Evolutionary conservation across 2,888 invertebrate species (phyloP).

Genomic region (Caenorhabditis becei): DNA sequence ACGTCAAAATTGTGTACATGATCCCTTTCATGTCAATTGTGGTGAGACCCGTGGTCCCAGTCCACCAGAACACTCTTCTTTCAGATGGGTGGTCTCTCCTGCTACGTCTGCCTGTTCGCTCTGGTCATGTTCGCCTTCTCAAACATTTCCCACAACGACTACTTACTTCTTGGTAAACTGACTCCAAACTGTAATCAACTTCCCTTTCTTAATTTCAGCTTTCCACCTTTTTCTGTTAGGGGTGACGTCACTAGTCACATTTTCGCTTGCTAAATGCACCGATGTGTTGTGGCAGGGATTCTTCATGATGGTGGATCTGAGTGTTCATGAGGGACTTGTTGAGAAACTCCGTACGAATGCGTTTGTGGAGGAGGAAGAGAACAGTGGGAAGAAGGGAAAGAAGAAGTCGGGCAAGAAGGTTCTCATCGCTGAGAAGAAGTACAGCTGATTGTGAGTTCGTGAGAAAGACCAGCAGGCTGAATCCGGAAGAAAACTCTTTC

Average conservation of each 20-base stretch:
- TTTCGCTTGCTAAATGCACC: slow-evolving; percentile 7
- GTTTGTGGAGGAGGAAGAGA: not conserved
- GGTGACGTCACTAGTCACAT: slow-evolving; percentile 8
- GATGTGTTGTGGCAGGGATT: slow-evolving; percentile 37
- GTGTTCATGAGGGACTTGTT: not conserved
- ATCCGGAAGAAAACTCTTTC: too few relatives aligned
- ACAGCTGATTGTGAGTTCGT: not conserved
- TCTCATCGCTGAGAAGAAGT: not conserved
- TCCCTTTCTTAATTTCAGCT: slow-evolving; percentile 25
- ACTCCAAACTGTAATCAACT: not conserved
- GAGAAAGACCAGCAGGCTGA: too few relatives aligned
- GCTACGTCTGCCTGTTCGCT: slow-evolving; percentile 18
- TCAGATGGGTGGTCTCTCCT: slow-evolving; percentile 31
- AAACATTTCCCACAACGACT: not conserved
- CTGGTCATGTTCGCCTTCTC: not conserved
- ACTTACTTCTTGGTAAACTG: slow-evolving; percentile 14
- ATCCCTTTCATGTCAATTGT: slow-evolving; percentile 30
- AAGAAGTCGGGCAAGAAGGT: not conserved
- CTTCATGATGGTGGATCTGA: slow-evolving; percentile 12
- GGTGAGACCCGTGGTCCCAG: slow-evolving; percentile 2
- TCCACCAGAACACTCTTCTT: not conserved
- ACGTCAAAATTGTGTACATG: not conserved
- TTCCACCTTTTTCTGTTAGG: slow-evolving; percentile 16
- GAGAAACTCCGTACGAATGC: slow-evolving; percentile 20
- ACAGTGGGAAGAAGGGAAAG: not conserved